These are phyloP conservation scores for Hypena proboscidalis DNA, from an alignment of 2,888 invertebrate genomes.

Conservation along the genomic window DNA sequence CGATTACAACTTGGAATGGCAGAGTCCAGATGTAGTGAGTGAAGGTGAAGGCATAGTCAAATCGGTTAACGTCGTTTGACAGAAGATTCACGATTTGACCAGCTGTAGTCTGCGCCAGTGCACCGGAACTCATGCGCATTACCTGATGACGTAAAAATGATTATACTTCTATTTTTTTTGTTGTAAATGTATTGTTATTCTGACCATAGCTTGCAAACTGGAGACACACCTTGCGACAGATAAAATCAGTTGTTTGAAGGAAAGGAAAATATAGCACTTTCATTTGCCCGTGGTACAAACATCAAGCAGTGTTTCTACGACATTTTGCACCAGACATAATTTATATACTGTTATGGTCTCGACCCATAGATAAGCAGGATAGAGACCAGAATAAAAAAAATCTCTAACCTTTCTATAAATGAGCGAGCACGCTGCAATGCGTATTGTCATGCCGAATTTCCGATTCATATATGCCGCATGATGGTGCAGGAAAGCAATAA, in stretches of 20 bases:
- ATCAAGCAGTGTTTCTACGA: too few species aligned
- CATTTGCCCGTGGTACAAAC: too few species aligned
- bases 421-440: conserved; percentile 92
- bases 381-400: too few species aligned
- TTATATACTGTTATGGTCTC: too few species aligned
- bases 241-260: too few species aligned
- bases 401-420: conserved; percentile 92
- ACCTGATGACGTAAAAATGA: conserved; percentile 59
- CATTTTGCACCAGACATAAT: too few species aligned
- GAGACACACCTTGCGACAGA: neutral
- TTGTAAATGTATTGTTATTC: neutral
- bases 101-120: conserved; percentile 93
- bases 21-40: conserved; percentile 95
- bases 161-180: conserved; percentile 5
- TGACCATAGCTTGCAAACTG: neutral
- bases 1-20: conserved; percentile 88
- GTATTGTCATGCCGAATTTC: conserved; percentile 92
- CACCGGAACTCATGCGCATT: conserved; percentile 90
- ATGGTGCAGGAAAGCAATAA: conserved; percentile 86
- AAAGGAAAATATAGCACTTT: too few species aligned
- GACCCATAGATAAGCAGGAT: too few species aligned
- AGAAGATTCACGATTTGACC: conserved; percentile 97
- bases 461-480: conserved; percentile 88
- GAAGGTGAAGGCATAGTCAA: conserved; percentile 93
- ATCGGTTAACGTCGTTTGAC: conserved; percentile 96